Evolutionary conservation across 2,888 invertebrate species (phyloP), one percentile per base, ranked within the genome.

Genomic region (Nomada flava): DNA sequence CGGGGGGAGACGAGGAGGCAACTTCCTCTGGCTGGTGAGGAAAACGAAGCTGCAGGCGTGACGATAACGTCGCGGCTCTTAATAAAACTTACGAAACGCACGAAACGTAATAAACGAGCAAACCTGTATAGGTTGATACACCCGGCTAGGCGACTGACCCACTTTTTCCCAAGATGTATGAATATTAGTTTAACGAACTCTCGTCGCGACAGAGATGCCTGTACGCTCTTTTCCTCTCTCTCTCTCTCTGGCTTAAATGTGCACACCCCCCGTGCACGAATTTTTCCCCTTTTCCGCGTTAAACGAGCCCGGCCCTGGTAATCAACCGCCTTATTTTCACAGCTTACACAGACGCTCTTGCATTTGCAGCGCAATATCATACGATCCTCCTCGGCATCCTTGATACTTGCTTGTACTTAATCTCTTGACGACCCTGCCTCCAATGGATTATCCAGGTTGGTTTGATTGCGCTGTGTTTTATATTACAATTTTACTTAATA

Each of bases 121-220:
- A 59, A 70, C 53, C 55, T 59, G 23, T 76, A 47, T 64, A 57
- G 59, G 59, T 63, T 63, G 50, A 63, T 76, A 55, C 53, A 72
- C 53, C 44, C 55, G 57, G 53, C 44, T 23, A 65, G 36, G 73
- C 47, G 57, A 73, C 29, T 55, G 82, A 79, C 82, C 82, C 26
- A 73, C 59, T 82, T 82, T 76, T 60, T 47, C 50, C 68, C 50
- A 69, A 68, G 71, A 82, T 68, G 59, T 67, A 79, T 76, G 76
- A 76, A 76, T 82, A 78, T 82, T 82, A 79, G 79, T 69, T 71
- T 82, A 82, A 79, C 82, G 79, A 82, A 82, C 79, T 75, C 75
- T 53, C 52, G n/a, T 23, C 65, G 65, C 52, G 44, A 73, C 77
- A 60, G 23, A 62, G 59, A 73, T 57, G 67, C 72, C 53, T 65